phyloP scores from a whole-genome alignment of 2,113 vertebrate genomes.

The Istiophorus platypterus region DNA sequence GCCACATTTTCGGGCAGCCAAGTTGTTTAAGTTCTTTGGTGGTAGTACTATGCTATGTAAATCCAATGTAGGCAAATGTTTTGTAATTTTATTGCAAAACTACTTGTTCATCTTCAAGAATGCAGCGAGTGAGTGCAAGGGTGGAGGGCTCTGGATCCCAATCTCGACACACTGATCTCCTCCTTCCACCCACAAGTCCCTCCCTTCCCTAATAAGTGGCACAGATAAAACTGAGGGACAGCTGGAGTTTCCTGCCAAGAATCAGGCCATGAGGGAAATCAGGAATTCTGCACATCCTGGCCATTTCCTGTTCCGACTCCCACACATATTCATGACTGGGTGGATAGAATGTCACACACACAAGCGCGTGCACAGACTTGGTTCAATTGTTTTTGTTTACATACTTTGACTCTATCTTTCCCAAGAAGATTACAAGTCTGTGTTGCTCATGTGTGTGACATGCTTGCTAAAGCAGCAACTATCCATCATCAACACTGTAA shows the following conservation, averaged over 20 bases:
- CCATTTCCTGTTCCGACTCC: constrained; percentile 71
- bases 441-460: constrained; percentile 32
- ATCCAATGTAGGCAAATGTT: background rate
- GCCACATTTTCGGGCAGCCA: constrained; percentile 29
- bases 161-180: background rate
- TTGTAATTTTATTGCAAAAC: background rate
- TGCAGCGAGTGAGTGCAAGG: background rate
- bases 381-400: constrained; percentile 47
- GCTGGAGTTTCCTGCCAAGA: constrained; percentile 65
- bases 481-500: constrained; percentile 50
- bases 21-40: background rate
- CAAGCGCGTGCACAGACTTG: background rate
- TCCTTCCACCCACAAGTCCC: background rate
- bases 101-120: background rate
- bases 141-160: background rate
- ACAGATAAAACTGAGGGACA: constrained; percentile 52
- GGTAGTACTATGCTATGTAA: background rate
- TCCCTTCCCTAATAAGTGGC: constrained; percentile 17
- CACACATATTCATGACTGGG: constrained; percentile 20
- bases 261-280: constrained; percentile 62
- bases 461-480: constrained; percentile 32
- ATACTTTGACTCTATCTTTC: constrained; percentile 12
- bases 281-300: constrained; percentile 76
- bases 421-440: constrained; percentile 21
- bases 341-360: constrained; percentile 23